Conservation (phyloP, 2,888 invertebrate genomes). For the Nephrocerus scutellatus region DNA sequence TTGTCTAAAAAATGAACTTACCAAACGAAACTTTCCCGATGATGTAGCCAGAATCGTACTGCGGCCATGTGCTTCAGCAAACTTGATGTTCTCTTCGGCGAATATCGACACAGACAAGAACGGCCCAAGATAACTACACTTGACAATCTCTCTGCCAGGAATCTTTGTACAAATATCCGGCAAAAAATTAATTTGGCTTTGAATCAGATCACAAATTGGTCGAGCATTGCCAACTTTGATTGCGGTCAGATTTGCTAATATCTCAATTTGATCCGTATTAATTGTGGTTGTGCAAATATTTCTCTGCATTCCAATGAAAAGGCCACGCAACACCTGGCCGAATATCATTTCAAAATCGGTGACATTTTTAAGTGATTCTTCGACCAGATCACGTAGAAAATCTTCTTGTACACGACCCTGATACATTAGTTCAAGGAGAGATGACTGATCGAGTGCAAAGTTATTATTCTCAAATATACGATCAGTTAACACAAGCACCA, state of each 20-base stretch:
- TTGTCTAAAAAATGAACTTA: slow-evolving; percentile 23
- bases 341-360: slow-evolving; percentile 40
- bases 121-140: slow-evolving; percentile 81
- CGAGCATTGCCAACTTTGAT: slow-evolving; percentile 66
- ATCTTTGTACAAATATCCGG: slow-evolving; percentile 68
- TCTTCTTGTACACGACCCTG: slow-evolving; percentile 56
- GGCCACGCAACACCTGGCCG: slow-evolving; percentile 38
- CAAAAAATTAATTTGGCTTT: slow-evolving; percentile 62
- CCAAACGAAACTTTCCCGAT: slow-evolving; percentile 39
- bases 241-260: slow-evolving; percentile 73
- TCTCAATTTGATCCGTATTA: slow-evolving; percentile 61
- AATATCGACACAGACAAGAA: slow-evolving; percentile 88
- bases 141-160: slow-evolving; percentile 77
- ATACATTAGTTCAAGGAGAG: slow-evolving; percentile 55
- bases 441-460: slow-evolving; percentile 46
- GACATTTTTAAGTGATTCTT: slow-evolving; percentile 49
- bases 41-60: slow-evolving; percentile 33
- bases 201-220: slow-evolving; percentile 67
- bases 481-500: slow-evolving; percentile 37
- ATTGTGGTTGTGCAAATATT: slow-evolving; percentile 42
- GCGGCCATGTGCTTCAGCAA: slow-evolving; percentile 65
- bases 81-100: slow-evolving; percentile 84
- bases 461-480: slow-evolving; percentile 36
- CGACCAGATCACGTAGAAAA: slow-evolving; percentile 55
- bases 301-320: slow-evolving; percentile 46